Percentiles rank a stretch among this genome's conserved stretches.
Conservation (phyloP, 2,113 vertebrate species). For the Peromyscus polionotus region DNA sequence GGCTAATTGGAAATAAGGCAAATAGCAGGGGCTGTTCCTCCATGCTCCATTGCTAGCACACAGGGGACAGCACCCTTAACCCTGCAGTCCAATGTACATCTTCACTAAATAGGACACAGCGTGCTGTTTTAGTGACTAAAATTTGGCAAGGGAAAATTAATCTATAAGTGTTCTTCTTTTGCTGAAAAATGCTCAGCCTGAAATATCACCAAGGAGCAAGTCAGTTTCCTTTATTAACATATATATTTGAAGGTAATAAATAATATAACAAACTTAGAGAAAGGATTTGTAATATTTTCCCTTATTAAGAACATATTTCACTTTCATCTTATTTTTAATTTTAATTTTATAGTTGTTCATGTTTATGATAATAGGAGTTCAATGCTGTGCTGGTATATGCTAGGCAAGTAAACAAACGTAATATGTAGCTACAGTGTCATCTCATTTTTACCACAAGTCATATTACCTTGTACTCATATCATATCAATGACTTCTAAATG, state of each 20-base stretch:
- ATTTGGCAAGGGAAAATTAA: neutral
- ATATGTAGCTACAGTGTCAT: neutral
- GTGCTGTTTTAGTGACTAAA: neutral
- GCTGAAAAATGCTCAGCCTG: neutral
- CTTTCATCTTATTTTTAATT: neutral
- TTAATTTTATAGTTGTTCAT: neutral
- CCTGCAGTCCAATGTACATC: accelerated
- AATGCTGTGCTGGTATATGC: neutral
- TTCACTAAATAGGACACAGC: neutral
- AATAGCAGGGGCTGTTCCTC: neutral
- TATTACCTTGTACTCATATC: neutral
- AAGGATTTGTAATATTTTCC: neutral
- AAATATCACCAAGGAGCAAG: neutral
- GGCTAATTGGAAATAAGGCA: neutral
- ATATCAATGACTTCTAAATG: neutral
- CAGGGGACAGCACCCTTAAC: too few relatives aligned
- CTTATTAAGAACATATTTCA: neutral
- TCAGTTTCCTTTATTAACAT: neutral
- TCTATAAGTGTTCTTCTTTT: neutral
- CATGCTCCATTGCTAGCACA: accelerated
- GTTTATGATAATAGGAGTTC: neutral
- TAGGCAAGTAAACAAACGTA: neutral
- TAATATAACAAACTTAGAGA: neutral
- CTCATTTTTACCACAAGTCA: neutral
- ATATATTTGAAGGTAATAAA: neutral